Conservation (phyloP, 1,140 invertebrate genomes). For the Microplitis demolitor region DNA sequence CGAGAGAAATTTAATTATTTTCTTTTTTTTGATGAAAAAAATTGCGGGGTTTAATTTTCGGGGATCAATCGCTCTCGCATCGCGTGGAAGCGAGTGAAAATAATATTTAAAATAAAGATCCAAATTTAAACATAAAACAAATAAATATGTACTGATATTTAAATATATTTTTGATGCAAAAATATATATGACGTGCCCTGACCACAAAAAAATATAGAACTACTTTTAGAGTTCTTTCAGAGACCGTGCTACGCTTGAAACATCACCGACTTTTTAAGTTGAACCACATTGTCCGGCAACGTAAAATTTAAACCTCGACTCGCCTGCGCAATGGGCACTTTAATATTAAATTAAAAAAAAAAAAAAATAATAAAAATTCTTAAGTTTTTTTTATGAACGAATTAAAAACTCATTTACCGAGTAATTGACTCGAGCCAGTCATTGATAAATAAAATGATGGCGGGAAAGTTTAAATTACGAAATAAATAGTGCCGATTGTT, state of each 20-base stretch:
- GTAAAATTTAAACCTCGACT: conserved; percentile 36
- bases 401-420: neutral
- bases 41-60: neutral
- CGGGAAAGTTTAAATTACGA: conserved; percentile 28
- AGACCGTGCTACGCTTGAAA: conserved; percentile 59
- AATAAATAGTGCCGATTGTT: conserved; percentile 50
- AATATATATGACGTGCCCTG: conserved; percentile 44
- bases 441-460: neutral
- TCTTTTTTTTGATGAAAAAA: neutral
- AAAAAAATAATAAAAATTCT: conserved; percentile 2
- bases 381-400: neutral
- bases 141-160: conserved; percentile 8
- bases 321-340: conserved; percentile 55
- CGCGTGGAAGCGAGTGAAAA: conserved; percentile 28
- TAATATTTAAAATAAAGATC: conserved; percentile 22
- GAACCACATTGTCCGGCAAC: conserved; percentile 55
- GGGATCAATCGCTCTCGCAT: conserved; percentile 24
- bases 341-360: conserved; percentile 3
- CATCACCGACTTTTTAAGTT: conserved; percentile 47
- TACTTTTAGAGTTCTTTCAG: conserved; percentile 39
- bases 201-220: conserved; percentile 28
- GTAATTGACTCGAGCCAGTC: neutral
- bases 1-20: conserved; percentile 24
- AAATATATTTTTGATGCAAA: conserved; percentile 27
- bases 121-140: conserved; percentile 19